A percentile compares a stretch with the other conserved stretches of the same genome.
Conservation (phyloP, 2,113 vertebrate genomes). For the Origma solitaria region DNA sequence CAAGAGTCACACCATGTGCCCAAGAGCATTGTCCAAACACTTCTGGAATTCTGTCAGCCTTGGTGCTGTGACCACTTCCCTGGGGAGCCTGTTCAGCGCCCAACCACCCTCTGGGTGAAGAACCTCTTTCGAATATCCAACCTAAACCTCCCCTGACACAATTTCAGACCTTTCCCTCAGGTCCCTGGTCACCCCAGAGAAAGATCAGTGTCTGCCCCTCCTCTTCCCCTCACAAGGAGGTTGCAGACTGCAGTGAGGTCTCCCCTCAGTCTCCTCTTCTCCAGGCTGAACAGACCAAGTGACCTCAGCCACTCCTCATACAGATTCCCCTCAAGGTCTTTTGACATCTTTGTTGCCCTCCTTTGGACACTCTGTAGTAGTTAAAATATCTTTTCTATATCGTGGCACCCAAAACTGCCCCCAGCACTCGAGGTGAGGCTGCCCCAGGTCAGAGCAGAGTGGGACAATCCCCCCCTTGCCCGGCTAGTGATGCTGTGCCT, state of each 20-base stretch:
- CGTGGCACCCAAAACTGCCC: accelerated
- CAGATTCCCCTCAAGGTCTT: accelerated
- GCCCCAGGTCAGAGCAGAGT: accelerated
- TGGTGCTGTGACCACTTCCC: neutral
- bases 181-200: accelerated
- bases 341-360: neutral
- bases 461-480: neutral
- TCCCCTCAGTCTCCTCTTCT: neutral
- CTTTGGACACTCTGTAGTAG: accelerated
- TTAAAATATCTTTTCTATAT: neutral
- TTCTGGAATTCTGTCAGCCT: neutral
- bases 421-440: accelerated
- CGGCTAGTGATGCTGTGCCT: accelerated
- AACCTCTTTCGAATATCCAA: accelerated
- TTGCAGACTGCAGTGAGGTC: neutral
- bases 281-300: neutral
- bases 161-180: accelerated
- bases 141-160: accelerated
- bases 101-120: accelerated
- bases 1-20: neutral
- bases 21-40: neutral
- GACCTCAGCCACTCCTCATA: accelerated
- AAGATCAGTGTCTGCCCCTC: neutral
- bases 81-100: neutral
- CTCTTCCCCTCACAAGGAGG: neutral